Evolutionary conservation across 1,140 invertebrate species (phyloP).

Genomic region (Aphelinus atriplicis): DNA sequence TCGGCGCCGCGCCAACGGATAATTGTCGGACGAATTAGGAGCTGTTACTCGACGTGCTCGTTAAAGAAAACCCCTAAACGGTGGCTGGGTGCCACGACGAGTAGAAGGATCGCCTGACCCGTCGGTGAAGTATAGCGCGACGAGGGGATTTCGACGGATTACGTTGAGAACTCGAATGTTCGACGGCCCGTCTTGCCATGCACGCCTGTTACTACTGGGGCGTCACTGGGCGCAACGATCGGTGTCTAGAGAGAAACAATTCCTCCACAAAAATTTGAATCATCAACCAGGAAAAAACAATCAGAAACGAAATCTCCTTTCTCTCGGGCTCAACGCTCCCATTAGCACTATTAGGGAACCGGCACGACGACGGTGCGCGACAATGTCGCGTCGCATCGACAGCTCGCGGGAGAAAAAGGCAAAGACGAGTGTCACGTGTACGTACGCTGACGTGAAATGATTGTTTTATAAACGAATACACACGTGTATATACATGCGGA

Average conservation of each 20-base stretch:
- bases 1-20: not conserved
- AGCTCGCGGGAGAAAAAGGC: not conserved
- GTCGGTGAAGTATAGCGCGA: not conserved
- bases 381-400: too few species aligned
- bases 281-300: too few species aligned
- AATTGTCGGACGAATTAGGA: slow-evolving; percentile 30
- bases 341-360: too few species aligned
- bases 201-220: too few species aligned
- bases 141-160: not conserved
- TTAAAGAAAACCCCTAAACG: slow-evolving; percentile 3
- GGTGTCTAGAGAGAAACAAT: not conserved
- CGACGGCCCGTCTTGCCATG: too few species aligned
- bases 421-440: not conserved
- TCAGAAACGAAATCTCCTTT: too few species aligned
- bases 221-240: too few species aligned
- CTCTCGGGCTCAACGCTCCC: too few species aligned
- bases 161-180: too few species aligned
- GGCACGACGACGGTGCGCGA: too few species aligned
- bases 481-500: not conserved
- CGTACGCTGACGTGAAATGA: not conserved
- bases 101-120: slow-evolving; percentile 3
- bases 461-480: not conserved
- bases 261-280: not conserved
- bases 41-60: slow-evolving; percentile 13
- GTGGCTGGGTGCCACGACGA: not conserved